A percentile compares a stretch with the other conserved stretches of the same genome.
phyloP scores from a whole-genome alignment of 1,140 invertebrate species.

The Rhagoletis pomonella region DNA sequence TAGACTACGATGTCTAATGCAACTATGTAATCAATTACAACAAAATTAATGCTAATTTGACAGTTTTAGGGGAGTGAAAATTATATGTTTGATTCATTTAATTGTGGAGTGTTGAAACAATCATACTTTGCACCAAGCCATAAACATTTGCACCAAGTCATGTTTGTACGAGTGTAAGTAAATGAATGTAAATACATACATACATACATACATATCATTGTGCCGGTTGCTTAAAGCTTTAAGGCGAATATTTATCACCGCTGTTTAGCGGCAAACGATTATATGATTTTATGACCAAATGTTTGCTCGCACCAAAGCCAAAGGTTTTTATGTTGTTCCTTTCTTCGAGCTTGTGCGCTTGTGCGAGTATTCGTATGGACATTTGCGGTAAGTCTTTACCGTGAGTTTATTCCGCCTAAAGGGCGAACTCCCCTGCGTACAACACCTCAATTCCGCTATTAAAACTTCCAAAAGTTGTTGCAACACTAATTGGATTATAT shows the following conservation, averaged over 20 bases:
- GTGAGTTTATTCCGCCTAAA: neutral
- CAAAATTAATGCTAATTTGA: constrained; percentile 52
- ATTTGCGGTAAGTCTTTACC: neutral
- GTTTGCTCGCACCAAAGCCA: constrained; percentile 34
- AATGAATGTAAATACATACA: neutral
- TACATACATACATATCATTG: neutral
- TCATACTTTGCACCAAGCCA: neutral
- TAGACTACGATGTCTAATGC: neutral
- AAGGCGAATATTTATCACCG: neutral
- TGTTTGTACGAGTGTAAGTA: neutral
- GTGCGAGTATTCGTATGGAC: neutral
- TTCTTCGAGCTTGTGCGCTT: neutral
- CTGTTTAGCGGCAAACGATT: constrained; percentile 42
- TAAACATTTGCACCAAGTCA: neutral
- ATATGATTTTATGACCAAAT: constrained; percentile 46
- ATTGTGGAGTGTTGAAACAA: constrained; percentile 48
- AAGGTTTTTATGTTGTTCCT: neutral
- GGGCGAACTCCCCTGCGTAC: neutral
- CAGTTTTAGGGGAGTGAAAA: constrained; percentile 52
- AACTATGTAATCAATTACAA: constrained; percentile 51
- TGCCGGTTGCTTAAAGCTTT: neutral
- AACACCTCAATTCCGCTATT: constrained; percentile 39
- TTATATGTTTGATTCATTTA: constrained; percentile 50
- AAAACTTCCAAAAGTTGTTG: constrained; percentile 47
- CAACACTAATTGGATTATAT: constrained; percentile 49